phyloP scores from a whole-genome alignment of 2,888 invertebrate genomes.

The Limenitis camilla region DNA sequence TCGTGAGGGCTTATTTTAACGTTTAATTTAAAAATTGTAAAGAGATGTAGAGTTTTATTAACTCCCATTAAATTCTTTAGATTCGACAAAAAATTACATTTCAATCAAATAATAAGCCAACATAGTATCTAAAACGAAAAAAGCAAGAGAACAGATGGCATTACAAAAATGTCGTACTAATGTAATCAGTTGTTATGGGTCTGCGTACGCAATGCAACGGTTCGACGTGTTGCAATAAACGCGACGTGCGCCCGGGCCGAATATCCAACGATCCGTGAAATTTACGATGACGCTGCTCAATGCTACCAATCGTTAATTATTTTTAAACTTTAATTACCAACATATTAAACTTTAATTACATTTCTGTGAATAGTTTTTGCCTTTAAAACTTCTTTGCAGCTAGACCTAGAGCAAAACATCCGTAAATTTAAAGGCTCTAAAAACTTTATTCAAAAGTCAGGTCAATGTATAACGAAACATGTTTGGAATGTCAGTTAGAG shows the following conservation, averaged over 20 bases:
- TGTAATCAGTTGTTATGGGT: constrained; percentile 7
- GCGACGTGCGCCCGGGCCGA: constrained; percentile 11
- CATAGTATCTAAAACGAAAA: not conserved
- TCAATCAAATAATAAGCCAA: not conserved
- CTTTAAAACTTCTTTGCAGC: constrained; percentile 8
- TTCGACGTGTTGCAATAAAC: constrained; percentile 12
- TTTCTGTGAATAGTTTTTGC: constrained; percentile 35
- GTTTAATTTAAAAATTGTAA: not conserved
- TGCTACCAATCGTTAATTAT: constrained; percentile 12
- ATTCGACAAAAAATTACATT: no score
- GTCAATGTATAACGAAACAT: not conserved
- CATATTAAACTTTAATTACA: not conserved
- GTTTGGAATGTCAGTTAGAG: constrained; percentile 9
- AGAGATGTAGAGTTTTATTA: no score
- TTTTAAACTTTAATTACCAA: constrained; percentile 8
- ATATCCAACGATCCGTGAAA: constrained; percentile 16
- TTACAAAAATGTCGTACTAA: constrained; percentile 4
- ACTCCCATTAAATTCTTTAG: no score
- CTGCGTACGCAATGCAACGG: constrained; percentile 8
- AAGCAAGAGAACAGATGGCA: not conserved
- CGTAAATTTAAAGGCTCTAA: not conserved
- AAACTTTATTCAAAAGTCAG: not conserved
- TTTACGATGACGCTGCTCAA: constrained; percentile 16
- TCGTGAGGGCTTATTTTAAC: not conserved
- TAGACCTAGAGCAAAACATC: not conserved